Evolutionary conservation across 2,888 invertebrate genomes (phyloP).

Genomic region (Quadroppia sp.): DNA sequence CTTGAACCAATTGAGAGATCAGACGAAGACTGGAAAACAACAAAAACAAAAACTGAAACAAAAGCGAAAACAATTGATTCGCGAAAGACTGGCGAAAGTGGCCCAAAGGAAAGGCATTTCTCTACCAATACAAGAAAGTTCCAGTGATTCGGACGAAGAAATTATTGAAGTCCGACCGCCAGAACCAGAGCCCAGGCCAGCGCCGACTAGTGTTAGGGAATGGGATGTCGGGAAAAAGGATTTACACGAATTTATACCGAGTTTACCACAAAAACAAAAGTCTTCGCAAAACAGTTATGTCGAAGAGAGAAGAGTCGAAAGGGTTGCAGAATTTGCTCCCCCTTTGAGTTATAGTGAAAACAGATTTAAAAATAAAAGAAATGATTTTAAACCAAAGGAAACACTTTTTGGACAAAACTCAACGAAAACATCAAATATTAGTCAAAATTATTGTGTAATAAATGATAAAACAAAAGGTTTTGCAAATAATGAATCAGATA

Average conservation of each 20-base stretch:
- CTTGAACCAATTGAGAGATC: constrained; percentile 63
- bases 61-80: constrained; percentile 52
- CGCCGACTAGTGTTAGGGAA: constrained; percentile 57
- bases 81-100: constrained; percentile 53
- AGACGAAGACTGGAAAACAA: constrained; percentile 50
- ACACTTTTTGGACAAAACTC: neutral
- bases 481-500: neutral
- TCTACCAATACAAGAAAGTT: constrained; percentile 52
- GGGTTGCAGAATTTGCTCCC: constrained; percentile 75
- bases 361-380: neutral
- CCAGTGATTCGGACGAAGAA: constrained; percentile 68
- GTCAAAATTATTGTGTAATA: neutral
- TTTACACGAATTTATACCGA: constrained; percentile 49
- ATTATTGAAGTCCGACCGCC: constrained; percentile 53
- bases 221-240: constrained; percentile 71
- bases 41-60: constrained; percentile 52
- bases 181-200: constrained; percentile 47
- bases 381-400: neutral
- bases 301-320: constrained; percentile 66
- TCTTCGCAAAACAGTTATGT: constrained; percentile 69
- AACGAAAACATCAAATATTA: neutral
- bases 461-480: neutral
- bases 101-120: constrained; percentile 50
- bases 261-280: constrained; percentile 16
- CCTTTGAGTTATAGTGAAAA: constrained; percentile 50